Evolutionary conservation across 2,797 vertebrate genomes (phyloP).

Genomic region (Acanthurus leucopareius): DNA sequence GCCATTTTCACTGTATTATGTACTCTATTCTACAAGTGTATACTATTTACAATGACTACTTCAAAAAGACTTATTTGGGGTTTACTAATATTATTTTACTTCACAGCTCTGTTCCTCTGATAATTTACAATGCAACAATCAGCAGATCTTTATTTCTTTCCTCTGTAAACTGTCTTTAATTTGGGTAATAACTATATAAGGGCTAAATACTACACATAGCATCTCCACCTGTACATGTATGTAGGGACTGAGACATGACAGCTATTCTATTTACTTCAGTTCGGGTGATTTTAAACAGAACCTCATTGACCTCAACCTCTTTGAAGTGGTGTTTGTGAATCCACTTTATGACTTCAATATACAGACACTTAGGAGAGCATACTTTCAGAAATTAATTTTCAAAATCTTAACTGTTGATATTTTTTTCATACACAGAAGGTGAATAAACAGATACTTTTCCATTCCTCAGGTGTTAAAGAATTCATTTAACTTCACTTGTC

Average conservation of each 20-base stretch:
- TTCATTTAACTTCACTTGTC: constrained; percentile 7
- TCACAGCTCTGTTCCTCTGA: constrained; percentile 6
- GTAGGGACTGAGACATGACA: not conserved
- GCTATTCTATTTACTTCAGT: not conserved
- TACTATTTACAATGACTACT: not conserved
- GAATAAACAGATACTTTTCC: not conserved
- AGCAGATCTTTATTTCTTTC: not conserved
- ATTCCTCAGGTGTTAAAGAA: not conserved
- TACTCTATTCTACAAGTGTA: not conserved
- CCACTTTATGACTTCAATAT: not conserved
- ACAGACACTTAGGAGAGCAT: not conserved
- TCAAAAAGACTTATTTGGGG: not conserved
- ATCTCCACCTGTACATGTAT: not conserved
- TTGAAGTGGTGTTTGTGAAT: not conserved
- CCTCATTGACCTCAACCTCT: constrained; percentile 39
- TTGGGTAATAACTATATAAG: not conserved
- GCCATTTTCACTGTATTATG: not conserved
- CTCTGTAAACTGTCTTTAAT: not conserved
- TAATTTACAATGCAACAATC: not conserved
- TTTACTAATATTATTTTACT: not conserved
- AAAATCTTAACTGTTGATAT: not conserved
- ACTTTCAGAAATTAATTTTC: not conserved
- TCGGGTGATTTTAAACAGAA: not conserved
- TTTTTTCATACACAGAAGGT: not conserved
- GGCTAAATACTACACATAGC: constrained; percentile 34